A percentile compares a stretch with the other conserved stretches of the same genome.
Evolutionary conservation across 2,113 vertebrate genomes (phyloP).

Genomic region (Scomber scombrus): DNA sequence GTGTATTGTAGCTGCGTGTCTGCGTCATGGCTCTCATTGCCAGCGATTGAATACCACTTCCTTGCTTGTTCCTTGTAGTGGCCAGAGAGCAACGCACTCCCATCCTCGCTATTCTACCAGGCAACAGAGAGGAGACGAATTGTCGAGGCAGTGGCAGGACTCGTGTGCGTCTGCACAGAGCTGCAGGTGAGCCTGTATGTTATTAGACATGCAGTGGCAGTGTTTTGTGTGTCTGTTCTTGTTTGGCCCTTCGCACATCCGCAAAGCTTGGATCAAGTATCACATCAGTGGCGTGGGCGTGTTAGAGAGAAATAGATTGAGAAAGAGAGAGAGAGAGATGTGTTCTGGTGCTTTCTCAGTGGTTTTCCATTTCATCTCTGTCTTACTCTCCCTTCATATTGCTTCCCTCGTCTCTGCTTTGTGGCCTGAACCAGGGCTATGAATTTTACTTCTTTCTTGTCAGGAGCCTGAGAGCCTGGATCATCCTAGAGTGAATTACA

Average conservation of each 20-base stretch:
- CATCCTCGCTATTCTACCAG: not conserved
- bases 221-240: constrained; percentile 39
- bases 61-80: constrained; percentile 44
- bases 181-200: constrained; percentile 57
- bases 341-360: constrained; percentile 50
- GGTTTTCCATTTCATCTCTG: constrained; percentile 63
- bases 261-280: constrained; percentile 57
- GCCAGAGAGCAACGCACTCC: constrained; percentile 17
- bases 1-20: constrained; percentile 30
- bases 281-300: constrained; percentile 57
- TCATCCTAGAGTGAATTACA: not conserved
- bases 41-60: constrained; percentile 67
- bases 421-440: constrained; percentile 12
- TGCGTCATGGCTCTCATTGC: constrained; percentile 64
- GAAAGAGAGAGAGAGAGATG: not conserved
- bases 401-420: constrained; percentile 5
- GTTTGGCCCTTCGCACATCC: constrained; percentile 42
- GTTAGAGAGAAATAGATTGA: constrained; percentile 42
- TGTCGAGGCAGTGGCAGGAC: not conserved
- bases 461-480: not conserved
- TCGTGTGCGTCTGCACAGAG: not conserved
- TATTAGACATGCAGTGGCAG: not conserved
- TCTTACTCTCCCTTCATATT: constrained; percentile 17
- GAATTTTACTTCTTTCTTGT: constrained; percentile 21
- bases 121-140: constrained; percentile 23